Conservation (phyloP, 2,888 invertebrate species). For the Entomobrya proxima region DNA sequence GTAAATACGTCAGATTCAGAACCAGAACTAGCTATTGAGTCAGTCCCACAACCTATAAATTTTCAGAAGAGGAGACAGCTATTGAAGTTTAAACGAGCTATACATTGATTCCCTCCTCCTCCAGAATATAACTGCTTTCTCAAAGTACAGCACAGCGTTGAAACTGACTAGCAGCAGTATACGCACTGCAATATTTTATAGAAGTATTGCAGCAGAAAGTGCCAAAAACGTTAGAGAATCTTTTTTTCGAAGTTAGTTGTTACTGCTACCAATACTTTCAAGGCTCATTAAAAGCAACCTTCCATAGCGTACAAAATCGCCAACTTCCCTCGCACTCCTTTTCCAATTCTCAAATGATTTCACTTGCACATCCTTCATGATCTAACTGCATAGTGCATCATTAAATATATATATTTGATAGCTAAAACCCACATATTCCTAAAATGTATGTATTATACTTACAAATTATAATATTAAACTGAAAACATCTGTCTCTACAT, state of each 20-base stretch:
- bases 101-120: background rate
- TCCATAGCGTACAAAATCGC: slow-evolving; percentile 6
- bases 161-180: background rate
- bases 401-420: background rate
- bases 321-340: background rate
- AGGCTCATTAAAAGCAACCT: slow-evolving; percentile 49
- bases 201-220: slow-evolving; percentile 5
- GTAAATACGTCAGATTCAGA: background rate
- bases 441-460: background rate
- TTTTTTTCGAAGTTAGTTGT: background rate
- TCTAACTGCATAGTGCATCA: too few relatives aligned
- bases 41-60: slow-evolving; percentile 31
- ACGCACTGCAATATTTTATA: slow-evolving; percentile 4
- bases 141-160: too few relatives aligned
- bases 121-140: background rate
- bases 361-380: background rate
- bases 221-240: background rate
- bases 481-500: slow-evolving; percentile 16
- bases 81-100: slow-evolving; percentile 23
- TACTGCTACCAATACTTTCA: slow-evolving; percentile 24
- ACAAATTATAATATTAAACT: slow-evolving; percentile 2
- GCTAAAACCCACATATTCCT: too few relatives aligned
- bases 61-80: slow-evolving; percentile 30
- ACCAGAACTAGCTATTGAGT: background rate
- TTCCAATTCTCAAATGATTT: slow-evolving; percentile 2